phyloP scores from a whole-genome alignment of 2,888 invertebrate species.

The Stenolophus ochropezus region DNA sequence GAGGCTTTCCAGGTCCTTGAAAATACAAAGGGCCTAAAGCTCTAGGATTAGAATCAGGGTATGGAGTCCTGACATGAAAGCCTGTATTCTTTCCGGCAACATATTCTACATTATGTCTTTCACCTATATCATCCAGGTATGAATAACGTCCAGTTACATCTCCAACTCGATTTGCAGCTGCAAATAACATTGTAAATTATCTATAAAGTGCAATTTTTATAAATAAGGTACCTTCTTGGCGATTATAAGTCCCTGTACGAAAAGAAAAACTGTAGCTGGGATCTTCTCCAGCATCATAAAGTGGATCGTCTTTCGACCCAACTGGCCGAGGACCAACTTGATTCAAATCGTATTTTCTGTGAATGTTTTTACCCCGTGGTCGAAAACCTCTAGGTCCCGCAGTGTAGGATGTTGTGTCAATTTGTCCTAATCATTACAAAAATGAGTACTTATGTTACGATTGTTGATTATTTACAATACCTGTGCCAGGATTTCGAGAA shows the following conservation, averaged over 20 bases:
- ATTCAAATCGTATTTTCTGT: constrained; percentile 82
- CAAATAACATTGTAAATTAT: constrained; percentile 29
- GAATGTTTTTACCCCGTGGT: constrained; percentile 85
- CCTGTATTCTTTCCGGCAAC: constrained; percentile 85
- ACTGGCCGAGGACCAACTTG: constrained; percentile 80
- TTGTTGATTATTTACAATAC: constrained; percentile 62
- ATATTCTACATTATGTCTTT: constrained; percentile 84
- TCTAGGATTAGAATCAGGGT: constrained; percentile 81
- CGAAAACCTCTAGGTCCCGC: constrained; percentile 87
- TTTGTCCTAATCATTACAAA: constrained; percentile 16
- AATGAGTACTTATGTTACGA: background rate
- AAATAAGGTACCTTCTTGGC: constrained; percentile 75
- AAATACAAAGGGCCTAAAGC: constrained; percentile 80
- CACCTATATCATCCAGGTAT: constrained; percentile 84
- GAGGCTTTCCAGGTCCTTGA: constrained; percentile 78
- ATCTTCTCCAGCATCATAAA: constrained; percentile 85
- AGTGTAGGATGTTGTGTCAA: constrained; percentile 75
- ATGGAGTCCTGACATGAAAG: constrained; percentile 83
- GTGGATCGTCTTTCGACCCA: constrained; percentile 81
- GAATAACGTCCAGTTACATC: constrained; percentile 79
- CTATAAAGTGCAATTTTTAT: background rate
- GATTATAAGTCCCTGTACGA: constrained; percentile 80
- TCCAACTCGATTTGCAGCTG: constrained; percentile 69
- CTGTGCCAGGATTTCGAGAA: constrained; percentile 82
- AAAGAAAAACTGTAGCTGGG: constrained; percentile 84